Percentiles rank a stretch among this genome's conserved stretches.
These are phyloP conservation scores for Petrolisthes cinctipes DNA, from an alignment of 2,888 invertebrate genomes.

Conservation along the genomic window DNA sequence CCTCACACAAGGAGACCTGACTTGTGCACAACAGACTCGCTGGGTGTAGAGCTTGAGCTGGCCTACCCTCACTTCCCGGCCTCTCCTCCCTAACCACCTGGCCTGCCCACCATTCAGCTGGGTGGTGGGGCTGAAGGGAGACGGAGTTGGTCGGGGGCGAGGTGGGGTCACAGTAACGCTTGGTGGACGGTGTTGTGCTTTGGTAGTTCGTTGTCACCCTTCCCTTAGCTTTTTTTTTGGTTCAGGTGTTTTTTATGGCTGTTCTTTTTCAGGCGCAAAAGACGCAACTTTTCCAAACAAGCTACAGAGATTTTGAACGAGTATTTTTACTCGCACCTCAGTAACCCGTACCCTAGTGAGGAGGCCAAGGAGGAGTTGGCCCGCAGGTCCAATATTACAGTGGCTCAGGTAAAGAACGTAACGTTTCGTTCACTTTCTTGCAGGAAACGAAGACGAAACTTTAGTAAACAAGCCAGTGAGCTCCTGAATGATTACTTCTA, in stretches of 20 bases:
- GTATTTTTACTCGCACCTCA: constrained; percentile 99
- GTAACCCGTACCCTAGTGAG: constrained; percentile 99
- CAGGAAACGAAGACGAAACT: constrained; percentile 76
- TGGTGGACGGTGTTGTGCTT: constrained; percentile 60
- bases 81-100: constrained; percentile 19
- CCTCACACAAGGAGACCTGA: neutral
- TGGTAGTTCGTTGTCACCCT: constrained; percentile 62
- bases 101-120: neutral
- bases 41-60: constrained; percentile 59
- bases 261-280: constrained; percentile 66
- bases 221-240: constrained; percentile 56
- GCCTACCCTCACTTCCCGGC: constrained; percentile 21
- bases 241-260: constrained; percentile 62
- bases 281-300: constrained; percentile 78
- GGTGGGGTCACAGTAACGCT: constrained; percentile 49
- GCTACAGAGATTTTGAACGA: constrained; percentile 99
- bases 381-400: constrained; percentile 98
- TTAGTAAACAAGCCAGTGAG: constrained; percentile 96
- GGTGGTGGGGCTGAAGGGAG: constrained; percentile 11
- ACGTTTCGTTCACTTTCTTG: constrained; percentile 66
- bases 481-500: constrained; percentile 99
- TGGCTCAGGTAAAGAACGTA: constrained; percentile 81
- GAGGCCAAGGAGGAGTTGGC: constrained; percentile 99
- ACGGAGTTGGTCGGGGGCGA: constrained; percentile 1
- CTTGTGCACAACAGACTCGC: constrained; percentile 30